Percentiles rank a stretch among this genome's conserved stretches.
phyloP scores from a whole-genome alignment of 2,888 invertebrate species.

The Oligia fasciuncula region DNA sequence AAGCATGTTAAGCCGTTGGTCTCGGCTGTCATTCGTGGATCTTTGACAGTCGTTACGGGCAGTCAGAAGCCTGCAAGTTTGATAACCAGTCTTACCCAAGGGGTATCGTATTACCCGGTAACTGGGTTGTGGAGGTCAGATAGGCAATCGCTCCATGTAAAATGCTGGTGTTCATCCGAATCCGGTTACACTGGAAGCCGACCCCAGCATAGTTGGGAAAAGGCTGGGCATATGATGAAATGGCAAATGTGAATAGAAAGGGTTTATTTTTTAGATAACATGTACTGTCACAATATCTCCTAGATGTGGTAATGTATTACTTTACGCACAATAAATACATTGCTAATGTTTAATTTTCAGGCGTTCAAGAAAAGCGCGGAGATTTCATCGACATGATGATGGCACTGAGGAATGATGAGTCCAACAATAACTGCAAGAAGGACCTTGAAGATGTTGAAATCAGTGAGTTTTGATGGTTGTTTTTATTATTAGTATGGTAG shows the following conservation, averaged over 20 bases:
- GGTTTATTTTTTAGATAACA: neutral
- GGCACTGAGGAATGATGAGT: constrained; percentile 84
- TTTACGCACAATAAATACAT: neutral
- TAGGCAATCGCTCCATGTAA: neutral
- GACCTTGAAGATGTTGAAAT: constrained; percentile 83
- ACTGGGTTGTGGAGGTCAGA: neutral
- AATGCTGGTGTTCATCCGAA: neutral
- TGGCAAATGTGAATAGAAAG: neutral
- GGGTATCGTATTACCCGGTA: neutral
- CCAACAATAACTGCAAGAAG: constrained; percentile 76
- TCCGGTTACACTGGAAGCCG: neutral
- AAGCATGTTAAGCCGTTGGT: too few relatives aligned
- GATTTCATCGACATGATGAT: constrained; percentile 91
- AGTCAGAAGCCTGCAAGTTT: too few relatives aligned
- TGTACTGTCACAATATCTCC: neutral
- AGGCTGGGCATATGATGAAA: neutral
- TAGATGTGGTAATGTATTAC: neutral
- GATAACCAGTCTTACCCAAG: neutral
- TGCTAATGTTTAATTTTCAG: constrained; percentile 67
- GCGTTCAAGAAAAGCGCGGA: constrained; percentile 85
- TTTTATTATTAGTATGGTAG: neutral
- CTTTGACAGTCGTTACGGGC: too few relatives aligned
- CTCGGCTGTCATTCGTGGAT: too few relatives aligned
- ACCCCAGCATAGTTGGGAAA: neutral
- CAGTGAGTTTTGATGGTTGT: constrained; percentile 73